Conservation (phyloP, 2,797 vertebrate species). For the Lacerta bilineata region DNA sequence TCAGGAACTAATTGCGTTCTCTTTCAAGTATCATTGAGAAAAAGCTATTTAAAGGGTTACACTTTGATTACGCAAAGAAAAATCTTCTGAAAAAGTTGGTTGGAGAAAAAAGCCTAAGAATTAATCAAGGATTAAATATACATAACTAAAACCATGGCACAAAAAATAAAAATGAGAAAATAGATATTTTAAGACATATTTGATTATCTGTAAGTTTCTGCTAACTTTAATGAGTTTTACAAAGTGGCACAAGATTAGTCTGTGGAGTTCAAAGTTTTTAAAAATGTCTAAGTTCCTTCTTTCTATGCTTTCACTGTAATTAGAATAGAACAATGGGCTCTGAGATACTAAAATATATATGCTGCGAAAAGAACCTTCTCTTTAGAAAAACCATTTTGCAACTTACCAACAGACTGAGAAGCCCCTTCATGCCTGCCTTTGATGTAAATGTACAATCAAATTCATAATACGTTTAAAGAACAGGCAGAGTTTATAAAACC, state of each 20-base stretch:
- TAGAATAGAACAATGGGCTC: constrained; percentile 6
- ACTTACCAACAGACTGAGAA: background rate
- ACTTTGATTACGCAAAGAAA: background rate
- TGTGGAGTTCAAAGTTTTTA: constrained; percentile 1
- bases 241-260: background rate
- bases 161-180: background rate
- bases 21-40: background rate
- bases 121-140: background rate
- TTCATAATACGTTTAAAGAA: constrained; percentile 9
- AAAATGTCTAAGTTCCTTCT: background rate
- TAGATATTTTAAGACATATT: constrained; percentile 4
- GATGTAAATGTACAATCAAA: constrained; percentile 9
- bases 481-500: background rate
- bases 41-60: background rate
- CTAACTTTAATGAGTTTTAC: constrained; percentile 20
- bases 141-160: background rate
- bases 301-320: background rate
- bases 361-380: background rate
- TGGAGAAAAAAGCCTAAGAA: background rate
- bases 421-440: background rate
- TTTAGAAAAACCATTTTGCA: constrained; percentile 18
- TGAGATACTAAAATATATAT: constrained; percentile 3
- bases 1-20: background rate
- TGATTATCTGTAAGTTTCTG: background rate
- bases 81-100: background rate